These are phyloP conservation scores for Drosophila rufa DNA, from an alignment of 1,140 invertebrate genomes.

Conservation along the genomic window DNA sequence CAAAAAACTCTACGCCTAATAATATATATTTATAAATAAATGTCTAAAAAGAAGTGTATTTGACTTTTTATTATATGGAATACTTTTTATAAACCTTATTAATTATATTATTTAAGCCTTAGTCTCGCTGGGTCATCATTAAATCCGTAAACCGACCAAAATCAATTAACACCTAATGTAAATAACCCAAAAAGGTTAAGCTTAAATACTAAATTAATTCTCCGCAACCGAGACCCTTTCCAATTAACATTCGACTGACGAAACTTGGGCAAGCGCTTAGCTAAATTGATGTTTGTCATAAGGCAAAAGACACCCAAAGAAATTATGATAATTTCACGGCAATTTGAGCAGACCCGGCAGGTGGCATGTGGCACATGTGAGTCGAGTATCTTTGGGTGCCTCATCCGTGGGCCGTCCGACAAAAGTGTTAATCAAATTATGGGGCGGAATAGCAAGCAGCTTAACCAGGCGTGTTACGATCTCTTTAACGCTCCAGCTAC, in stretches of 20 bases:
- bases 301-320: slow-evolving; percentile 50
- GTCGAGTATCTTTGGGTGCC: slow-evolving; percentile 2
- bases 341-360: slow-evolving; percentile 56
- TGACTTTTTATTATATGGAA: background rate
- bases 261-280: slow-evolving; percentile 27
- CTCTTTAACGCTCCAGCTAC: slow-evolving; percentile 83
- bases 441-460: slow-evolving; percentile 56
- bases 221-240: slow-evolving; percentile 1
- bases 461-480: slow-evolving; percentile 75
- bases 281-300: slow-evolving; percentile 64
- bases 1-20: slow-evolving; percentile 69
- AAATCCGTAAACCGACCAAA: background rate
- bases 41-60: slow-evolving; percentile 44
- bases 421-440: slow-evolving; percentile 82
- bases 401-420: slow-evolving; percentile 27
- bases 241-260: slow-evolving; percentile 31
- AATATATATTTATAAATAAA: slow-evolving; percentile 53
- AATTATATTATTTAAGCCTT: background rate
- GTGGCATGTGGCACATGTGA: slow-evolving; percentile 38
- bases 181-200: background rate
- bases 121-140: background rate
- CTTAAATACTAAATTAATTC: slow-evolving; percentile 14
- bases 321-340: slow-evolving; percentile 78
- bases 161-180: slow-evolving; percentile 20
- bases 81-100: background rate